Evolutionary conservation across 2,113 vertebrate genomes (phyloP).

Genomic region (Cisticola juncidis): DNA sequence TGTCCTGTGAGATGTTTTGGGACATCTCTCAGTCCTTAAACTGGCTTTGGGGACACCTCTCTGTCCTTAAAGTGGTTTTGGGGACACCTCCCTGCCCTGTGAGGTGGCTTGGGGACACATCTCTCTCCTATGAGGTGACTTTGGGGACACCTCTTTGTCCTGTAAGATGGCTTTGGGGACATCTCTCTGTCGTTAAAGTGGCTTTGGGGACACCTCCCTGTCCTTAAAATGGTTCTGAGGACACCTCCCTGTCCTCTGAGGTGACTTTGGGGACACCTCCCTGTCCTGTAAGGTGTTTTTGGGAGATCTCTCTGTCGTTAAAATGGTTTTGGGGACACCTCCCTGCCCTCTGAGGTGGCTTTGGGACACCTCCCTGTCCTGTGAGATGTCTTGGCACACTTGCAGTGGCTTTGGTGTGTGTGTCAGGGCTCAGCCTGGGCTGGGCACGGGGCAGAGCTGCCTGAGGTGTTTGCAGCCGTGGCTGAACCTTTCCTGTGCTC

Average conservation of each 20-base stretch:
- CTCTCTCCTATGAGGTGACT: not conserved
- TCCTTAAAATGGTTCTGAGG: not conserved
- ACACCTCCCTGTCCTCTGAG: not conserved
- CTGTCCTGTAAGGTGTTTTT: not conserved
- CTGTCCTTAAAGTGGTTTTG: no score
- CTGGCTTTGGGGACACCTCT: not conserved
- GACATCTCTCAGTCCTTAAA: no score
- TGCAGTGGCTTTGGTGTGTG: accelerated
- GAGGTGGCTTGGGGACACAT: not conserved
- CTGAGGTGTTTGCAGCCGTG: not conserved
- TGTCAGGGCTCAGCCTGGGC: not conserved
- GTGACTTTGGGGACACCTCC: not conserved
- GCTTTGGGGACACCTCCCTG: no score
- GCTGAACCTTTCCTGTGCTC: not conserved
- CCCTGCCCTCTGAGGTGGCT: no score
- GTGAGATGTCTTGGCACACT: accelerated
- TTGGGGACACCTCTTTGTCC: not conserved
- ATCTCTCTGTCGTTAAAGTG: not conserved
- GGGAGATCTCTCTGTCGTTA: not conserved
- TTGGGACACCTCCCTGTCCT: no score
- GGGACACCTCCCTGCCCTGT: not conserved
- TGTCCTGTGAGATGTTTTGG: no score
- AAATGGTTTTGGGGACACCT: not conserved
- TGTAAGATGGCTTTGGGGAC: not conserved
- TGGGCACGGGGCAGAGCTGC: not conserved